A percentile compares a stretch with the other conserved stretches of the same genome.
Conservation (phyloP, 2,113 vertebrate genomes). For the Meriones unguiculatus region DNA sequence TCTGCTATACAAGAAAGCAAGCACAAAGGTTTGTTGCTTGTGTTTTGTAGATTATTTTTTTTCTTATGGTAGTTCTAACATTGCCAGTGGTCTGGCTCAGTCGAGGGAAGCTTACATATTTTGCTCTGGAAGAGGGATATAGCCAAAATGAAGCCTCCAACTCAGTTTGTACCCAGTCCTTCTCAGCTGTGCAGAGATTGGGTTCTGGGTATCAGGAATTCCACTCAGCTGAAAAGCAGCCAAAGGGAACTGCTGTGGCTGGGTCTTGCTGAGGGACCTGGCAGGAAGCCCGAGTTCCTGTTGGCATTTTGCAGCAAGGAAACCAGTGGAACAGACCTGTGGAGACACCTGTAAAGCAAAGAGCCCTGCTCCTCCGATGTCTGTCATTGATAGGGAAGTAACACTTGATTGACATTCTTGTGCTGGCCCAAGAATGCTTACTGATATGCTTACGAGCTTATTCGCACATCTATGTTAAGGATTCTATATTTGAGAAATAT, state of each 20-base stretch:
- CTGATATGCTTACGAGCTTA: background rate
- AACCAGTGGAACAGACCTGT: too few relatives aligned
- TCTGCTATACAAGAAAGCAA: background rate
- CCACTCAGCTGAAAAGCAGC: background rate
- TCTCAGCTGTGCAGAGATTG: background rate
- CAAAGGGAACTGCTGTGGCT: background rate
- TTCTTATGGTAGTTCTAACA: background rate
- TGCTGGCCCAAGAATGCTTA: background rate
- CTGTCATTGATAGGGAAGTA: background rate
- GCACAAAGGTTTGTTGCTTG: background rate
- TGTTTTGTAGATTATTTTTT: too few relatives aligned
- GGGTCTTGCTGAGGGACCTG: background rate
- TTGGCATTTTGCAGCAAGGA: background rate
- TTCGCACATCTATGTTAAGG: background rate
- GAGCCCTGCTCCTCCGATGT: background rate
- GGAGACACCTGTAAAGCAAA: background rate
- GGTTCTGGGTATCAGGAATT: background rate
- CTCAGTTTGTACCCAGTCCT: background rate
- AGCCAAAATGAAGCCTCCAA: background rate
- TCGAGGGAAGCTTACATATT: background rate
- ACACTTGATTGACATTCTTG: background rate
- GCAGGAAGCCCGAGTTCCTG: accelerated
- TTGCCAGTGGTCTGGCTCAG: background rate
- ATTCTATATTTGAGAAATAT: background rate
- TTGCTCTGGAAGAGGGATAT: background rate